Evolutionary conservation across 2,888 invertebrate species (phyloP).

Genomic region (Scaptodrosophila latifasciaeformis): DNA sequence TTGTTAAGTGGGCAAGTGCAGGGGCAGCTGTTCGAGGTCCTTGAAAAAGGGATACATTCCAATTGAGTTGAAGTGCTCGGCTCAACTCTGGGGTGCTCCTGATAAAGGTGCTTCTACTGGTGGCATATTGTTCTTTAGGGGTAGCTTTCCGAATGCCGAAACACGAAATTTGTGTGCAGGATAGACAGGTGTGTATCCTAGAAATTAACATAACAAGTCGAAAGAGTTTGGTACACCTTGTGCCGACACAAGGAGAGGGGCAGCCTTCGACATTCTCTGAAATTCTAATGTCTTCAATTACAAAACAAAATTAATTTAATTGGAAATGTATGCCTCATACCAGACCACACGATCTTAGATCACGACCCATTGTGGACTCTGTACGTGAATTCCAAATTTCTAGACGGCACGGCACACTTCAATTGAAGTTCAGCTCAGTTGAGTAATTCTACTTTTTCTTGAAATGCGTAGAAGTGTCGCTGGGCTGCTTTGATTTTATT

Average conservation of each 20-base stretch:
- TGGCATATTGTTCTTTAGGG: constrained; percentile 35
- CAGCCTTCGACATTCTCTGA: too few relatives aligned
- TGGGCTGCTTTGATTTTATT: constrained; percentile 60
- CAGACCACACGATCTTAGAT: constrained; percentile 39
- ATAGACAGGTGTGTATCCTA: constrained; percentile 46
- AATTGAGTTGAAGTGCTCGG: constrained; percentile 13
- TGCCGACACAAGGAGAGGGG: too few relatives aligned
- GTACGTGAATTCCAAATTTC: constrained; percentile 41
- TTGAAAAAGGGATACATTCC: constrained; percentile 48
- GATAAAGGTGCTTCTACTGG: background rate
- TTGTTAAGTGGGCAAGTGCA: constrained; percentile 8
- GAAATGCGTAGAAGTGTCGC: constrained; percentile 48
- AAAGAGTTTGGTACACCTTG: too few relatives aligned
- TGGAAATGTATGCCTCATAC: constrained; percentile 6
- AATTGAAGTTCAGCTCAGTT: constrained; percentile 58
- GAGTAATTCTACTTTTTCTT: too few relatives aligned
- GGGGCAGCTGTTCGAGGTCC: constrained; percentile 48
- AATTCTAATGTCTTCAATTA: constrained; percentile 33
- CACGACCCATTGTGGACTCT: background rate
- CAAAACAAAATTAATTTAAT: background rate
- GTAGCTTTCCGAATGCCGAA: constrained; percentile 35
- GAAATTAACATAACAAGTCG: constrained; percentile 11
- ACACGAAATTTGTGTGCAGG: constrained; percentile 8
- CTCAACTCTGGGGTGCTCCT: constrained; percentile 35
- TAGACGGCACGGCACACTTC: constrained; percentile 37